phyloP scores from a whole-genome alignment of 2,797 vertebrate genomes.

The Sebastes melanostomus region DNA sequence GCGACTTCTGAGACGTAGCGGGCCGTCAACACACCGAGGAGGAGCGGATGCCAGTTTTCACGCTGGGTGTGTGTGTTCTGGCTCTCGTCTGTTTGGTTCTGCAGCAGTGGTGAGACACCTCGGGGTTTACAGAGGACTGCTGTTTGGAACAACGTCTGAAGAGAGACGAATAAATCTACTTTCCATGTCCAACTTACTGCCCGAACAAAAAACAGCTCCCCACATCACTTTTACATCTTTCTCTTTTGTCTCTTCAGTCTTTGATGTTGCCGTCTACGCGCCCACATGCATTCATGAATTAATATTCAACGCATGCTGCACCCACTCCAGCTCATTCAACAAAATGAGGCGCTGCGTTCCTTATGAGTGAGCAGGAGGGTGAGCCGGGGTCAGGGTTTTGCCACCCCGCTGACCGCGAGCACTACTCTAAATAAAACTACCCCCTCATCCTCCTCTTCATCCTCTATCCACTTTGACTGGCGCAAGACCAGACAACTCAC shows the following conservation, averaged over 20 bases:
- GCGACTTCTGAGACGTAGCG: not conserved
- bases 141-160: conserved; percentile 5
- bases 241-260: not conserved
- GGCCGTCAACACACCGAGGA: not conserved
- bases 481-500: conserved; percentile 18
- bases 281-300: not conserved
- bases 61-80: conserved; percentile 39
- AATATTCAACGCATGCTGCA: not conserved
- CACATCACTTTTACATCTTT: not conserved
- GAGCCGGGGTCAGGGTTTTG: conserved; percentile 15
- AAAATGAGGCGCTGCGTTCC: conserved; percentile 20
- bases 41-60: conserved; percentile 17
- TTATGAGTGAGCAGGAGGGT: conserved; percentile 26
- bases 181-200: conserved; percentile 6
- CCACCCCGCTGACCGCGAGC: conserved; percentile 35
- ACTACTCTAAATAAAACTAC: conserved; percentile 53
- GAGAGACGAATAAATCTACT: conserved; percentile 8
- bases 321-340: conserved; percentile 37
- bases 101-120: conserved; percentile 9
- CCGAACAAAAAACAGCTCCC: not conserved
- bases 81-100: conserved; percentile 17
- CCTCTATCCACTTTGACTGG: conserved; percentile 16
- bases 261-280: not conserved
- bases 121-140: not conserved
- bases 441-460: not conserved